Conservation (phyloP, 2,888 invertebrate genomes). For the Esperia sulphurella region DNA sequence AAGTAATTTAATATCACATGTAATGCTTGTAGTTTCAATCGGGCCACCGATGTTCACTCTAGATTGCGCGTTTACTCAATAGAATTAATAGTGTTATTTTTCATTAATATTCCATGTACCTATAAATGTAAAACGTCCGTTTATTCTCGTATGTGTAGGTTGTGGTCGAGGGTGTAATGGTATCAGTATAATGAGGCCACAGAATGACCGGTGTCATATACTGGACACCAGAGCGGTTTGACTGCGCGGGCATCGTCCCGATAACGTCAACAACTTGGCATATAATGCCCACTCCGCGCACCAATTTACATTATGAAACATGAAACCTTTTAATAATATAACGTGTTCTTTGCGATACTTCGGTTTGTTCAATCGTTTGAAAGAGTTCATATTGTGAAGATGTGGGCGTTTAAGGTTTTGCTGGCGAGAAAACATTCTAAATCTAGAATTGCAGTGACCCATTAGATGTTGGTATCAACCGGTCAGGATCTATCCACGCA, state of each 20-base stretch:
- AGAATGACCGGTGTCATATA: slow-evolving; percentile 3
- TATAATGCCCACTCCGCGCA: not conserved
- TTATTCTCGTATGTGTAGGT: not conserved
- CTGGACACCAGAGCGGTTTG: too few species aligned
- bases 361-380: not conserved
- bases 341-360: too few species aligned
- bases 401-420: too few species aligned
- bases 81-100: not conserved
- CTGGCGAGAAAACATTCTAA: too few species aligned
- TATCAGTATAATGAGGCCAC: slow-evolving; percentile 2
- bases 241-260: slow-evolving; percentile 6
- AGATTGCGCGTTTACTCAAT: slow-evolving; percentile 2
- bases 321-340: not conserved
- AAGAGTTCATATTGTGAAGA: too few species aligned
- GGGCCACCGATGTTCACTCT: not conserved
- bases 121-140: not conserved
- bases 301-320: slow-evolving; percentile 7
- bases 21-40: not conserved
- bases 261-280: slow-evolving; percentile 5
- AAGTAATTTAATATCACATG: not conserved
- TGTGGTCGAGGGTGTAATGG: not conserved
- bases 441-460: too few species aligned
- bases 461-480: too few species aligned
- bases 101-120: not conserved
- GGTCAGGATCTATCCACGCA: too few species aligned